Percentiles rank a stretch among this genome's conserved stretches.
Conservation (phyloP, 1,140 invertebrate species). For the Papilio aristodemus region DNA sequence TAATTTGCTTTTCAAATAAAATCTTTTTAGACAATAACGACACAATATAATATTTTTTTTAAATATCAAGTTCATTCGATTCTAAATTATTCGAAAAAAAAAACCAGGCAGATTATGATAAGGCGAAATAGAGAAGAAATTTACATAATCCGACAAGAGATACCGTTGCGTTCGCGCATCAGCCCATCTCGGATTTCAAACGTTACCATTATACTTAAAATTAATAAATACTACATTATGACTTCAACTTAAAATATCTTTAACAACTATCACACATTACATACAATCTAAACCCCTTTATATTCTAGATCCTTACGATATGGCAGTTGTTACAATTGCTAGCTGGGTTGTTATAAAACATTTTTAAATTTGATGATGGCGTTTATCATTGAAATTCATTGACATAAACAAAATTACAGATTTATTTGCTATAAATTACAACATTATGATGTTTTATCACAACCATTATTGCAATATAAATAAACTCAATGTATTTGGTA, state of each 20-base stretch:
- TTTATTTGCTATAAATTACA: slow-evolving; percentile 52
- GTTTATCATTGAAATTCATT: slow-evolving; percentile 59
- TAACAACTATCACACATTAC: slow-evolving; percentile 50
- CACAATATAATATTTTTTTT: slow-evolving; percentile 1
- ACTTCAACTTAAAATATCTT: slow-evolving; percentile 73
- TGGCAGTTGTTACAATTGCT: slow-evolving; percentile 79
- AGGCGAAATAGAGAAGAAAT: slow-evolving; percentile 4
- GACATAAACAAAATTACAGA: slow-evolving; percentile 46
- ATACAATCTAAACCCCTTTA: slow-evolving; percentile 61
- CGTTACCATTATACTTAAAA: slow-evolving; percentile 66
- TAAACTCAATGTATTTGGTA: slow-evolving; percentile 61
- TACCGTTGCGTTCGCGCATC: slow-evolving; percentile 20
- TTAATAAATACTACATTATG: slow-evolving; percentile 77
- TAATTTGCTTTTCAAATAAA: no score
- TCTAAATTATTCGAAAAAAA: slow-evolving; percentile 6
- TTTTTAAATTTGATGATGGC: slow-evolving; percentile 59
- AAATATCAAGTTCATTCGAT: slow-evolving; percentile 5
- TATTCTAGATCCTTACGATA: slow-evolving; percentile 74
- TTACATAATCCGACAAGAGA: slow-evolving; percentile 9
- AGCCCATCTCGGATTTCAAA: slow-evolving; percentile 31
- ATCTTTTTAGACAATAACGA: not conserved
- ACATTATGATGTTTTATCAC: slow-evolving; percentile 68
- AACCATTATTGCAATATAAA: slow-evolving; percentile 74
- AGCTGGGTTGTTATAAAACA: slow-evolving; percentile 70
- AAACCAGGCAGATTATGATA: not conserved